Evolutionary conservation across 2,797 vertebrate genomes (phyloP).

Genomic region (Eupleurogrammus muticus): DNA sequence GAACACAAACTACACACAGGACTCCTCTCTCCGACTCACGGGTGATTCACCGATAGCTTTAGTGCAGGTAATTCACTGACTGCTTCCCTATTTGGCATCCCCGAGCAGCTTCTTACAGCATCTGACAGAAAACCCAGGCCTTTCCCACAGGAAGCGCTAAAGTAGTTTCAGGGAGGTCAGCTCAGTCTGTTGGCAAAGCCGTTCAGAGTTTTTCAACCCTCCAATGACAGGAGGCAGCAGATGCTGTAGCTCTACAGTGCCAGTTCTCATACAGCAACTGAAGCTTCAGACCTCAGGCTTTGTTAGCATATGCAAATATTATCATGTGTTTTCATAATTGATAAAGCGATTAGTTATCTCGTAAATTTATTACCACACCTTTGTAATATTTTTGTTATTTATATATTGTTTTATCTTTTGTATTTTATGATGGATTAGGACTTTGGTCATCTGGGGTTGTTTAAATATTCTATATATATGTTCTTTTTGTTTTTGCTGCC

Average conservation of each 20-base stretch:
- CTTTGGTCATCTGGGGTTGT: no score
- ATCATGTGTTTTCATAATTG: background rate
- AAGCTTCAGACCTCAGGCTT: slow-evolving; percentile 4
- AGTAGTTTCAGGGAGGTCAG: slow-evolving; percentile 21
- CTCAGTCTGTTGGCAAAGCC: slow-evolving; percentile 13
- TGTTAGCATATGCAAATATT: background rate
- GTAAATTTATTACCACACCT: no score
- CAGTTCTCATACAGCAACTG: slow-evolving; percentile 4
- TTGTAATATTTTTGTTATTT: no score
- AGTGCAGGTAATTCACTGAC: slow-evolving; percentile 13
- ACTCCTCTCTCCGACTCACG: slow-evolving; percentile 15
- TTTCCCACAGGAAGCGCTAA: slow-evolving; percentile 24
- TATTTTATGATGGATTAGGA: no score
- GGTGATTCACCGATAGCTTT: slow-evolving; percentile 6
- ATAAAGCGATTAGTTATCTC: no score
- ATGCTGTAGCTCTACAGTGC: slow-evolving; percentile 22
- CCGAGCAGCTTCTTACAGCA: slow-evolving; percentile 19
- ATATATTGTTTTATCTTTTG: no score
- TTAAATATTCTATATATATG: no score
- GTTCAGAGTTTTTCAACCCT: slow-evolving; percentile 25
- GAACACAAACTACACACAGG: slow-evolving; percentile 34
- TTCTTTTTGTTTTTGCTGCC: background rate
- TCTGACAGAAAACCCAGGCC: slow-evolving; percentile 34
- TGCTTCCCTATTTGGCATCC: slow-evolving; percentile 4
- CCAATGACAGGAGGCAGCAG: slow-evolving; percentile 18